These are phyloP conservation scores for Athalia circularis DNA, from an alignment of 2,888 invertebrate species.

Conservation along the genomic window DNA sequence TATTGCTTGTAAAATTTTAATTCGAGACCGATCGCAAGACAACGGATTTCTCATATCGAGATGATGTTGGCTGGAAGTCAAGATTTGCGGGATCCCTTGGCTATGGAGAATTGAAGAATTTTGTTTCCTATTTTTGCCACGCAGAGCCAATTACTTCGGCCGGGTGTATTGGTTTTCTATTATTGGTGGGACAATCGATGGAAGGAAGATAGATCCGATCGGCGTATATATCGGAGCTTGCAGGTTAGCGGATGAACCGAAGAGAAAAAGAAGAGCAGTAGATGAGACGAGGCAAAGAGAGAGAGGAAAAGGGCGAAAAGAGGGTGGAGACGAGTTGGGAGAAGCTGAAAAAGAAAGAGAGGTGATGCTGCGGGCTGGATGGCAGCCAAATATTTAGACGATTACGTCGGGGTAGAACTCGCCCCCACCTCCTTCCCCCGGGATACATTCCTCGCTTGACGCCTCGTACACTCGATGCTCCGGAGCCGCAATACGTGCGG, in stretches of 20 bases:
- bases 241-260: background rate
- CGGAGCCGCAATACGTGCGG: background rate
- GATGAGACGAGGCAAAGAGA: background rate
- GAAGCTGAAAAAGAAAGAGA: constrained; percentile 2
- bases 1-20: too few species aligned
- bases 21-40: background rate
- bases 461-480: constrained; percentile 26
- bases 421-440: constrained; percentile 8
- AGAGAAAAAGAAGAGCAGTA: background rate
- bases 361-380: constrained; percentile 35
- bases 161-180: constrained; percentile 25
- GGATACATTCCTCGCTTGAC: constrained; percentile 24
- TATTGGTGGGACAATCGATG: constrained; percentile 39
- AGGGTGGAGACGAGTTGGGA: background rate
- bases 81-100: background rate
- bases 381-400: constrained; percentile 39
- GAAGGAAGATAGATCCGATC: constrained; percentile 19
- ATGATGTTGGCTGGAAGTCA: constrained; percentile 4
- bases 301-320: background rate
- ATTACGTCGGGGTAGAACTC: constrained; percentile 39
- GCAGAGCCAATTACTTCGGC: constrained; percentile 34
- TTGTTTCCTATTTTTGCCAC: constrained; percentile 31
- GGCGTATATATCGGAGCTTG: constrained; percentile 11
- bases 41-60: background rate
- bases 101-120: constrained; percentile 11